Base-by-base conservation (phyloP, 2,113 vertebrate species). In the Brachyhypopomus gauderio region DNA sequence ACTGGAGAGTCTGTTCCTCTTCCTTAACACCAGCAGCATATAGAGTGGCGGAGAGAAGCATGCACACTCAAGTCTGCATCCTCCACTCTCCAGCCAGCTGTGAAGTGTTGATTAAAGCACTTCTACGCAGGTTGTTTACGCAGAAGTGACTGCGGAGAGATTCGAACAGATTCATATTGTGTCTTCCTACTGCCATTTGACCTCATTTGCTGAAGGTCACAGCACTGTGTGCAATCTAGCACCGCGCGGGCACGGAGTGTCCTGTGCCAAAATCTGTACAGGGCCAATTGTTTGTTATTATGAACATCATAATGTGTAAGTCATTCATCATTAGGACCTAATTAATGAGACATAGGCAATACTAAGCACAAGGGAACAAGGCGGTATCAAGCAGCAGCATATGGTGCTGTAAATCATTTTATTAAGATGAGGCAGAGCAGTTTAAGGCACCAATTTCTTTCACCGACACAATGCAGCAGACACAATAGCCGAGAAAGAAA, bases 401-500 rank as follows among this genome's bases (percentile, higher is more conserved):
- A 27, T 27, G 7, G 30, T 60, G n/a, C 20, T n/a, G 60, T 45
- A 76, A 76, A 76, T 25, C 25, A 23, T 4, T 48, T 48, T 25
- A 52, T 23, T 45, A 64, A 45, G 23, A 67, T 14, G 20, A 48
- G 41, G 66, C 75, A 64, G 9, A 34, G 75, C 62, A 34, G 12
- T 22, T 27, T 16, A 55, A 77, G 17, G 14, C 48, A 55, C 41
- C 22, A 45, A 77, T 77, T 64, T 30, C 48, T 66, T 77, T 84
- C 45, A 72, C 7, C n/a, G 14, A 41, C 17, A 75, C n/a, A 67
- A 74, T 67, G 72, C 20, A 75, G 1, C 76, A 70, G 55, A 64
- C 27, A 86, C 75, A 80, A 80, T 76, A 38, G 45, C 16, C 30
- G 19, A 41, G 60, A 70, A 80, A 82, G 73, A 81, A 41, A 23